Base-by-base conservation (phyloP, 2,797 vertebrate genomes). In the Denticeps clupeoides region DNA sequence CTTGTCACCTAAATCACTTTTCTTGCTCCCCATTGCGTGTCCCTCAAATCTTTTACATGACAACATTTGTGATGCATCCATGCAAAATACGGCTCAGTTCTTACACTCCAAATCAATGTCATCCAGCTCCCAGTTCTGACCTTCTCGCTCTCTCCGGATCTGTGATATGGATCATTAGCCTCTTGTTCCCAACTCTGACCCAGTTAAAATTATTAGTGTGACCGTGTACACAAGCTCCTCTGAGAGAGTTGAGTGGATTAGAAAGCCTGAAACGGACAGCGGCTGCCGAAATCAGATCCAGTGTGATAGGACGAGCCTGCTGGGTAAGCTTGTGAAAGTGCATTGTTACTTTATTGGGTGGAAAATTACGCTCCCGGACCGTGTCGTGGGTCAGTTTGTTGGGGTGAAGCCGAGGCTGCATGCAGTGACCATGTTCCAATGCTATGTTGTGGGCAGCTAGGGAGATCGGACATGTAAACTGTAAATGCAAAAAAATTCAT, bases 191-290 rank as follows among this genome's bases (percentile, higher is more conserved):
- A 24, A 27, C 49, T 44, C 16, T 47, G 56, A 47, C 15, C n/a
- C 23, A 58, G 55, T 57, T 52, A 41, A 53, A 48, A 55, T 46
- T 32, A 55, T 62, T 53, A 58, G 32, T 38, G 21, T 46, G 27
- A 29, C 33, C 45, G 49, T 31, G 28, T 54, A 35, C 42, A 33
- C 25, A 41, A 43, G 43, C 33, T 47, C 51, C 37, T 32, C n/a
- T n/a, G n/a, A n/a, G n/a, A n/a, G n/a, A n/a, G n/a, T 38, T 44
- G 19, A 31, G 22, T 45, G 57, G 41, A 47, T 44, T 50, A 43
- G 26, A 51, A 53, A 45, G 28, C 46, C 49, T 50, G 33, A 35
- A 58, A 35, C 12, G 26, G 26, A 41, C n/a, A 11, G 22, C 23
- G 35, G 12, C n/a, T n/a, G 31, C 27, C 58, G 37, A 51, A 28